Evolutionary conservation across 2,113 vertebrate genomes (phyloP).

Genomic region (Delphinus delphis): DNA sequence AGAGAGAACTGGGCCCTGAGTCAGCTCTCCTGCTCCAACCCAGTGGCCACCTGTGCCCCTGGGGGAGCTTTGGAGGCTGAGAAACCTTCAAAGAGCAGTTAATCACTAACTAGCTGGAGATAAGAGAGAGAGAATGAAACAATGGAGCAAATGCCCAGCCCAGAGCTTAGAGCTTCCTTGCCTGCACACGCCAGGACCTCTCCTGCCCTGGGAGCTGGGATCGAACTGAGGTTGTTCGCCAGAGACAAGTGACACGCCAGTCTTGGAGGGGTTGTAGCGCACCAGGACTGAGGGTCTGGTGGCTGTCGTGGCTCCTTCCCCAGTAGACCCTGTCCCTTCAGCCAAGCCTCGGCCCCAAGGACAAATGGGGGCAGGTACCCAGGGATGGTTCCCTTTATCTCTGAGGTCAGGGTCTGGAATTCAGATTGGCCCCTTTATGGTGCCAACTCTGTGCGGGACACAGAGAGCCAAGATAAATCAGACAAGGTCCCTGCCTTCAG

Average conservation of each 20-base stretch:
- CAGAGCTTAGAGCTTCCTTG: conserved; percentile 47
- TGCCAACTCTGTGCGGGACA: neutral
- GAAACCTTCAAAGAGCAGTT: conserved; percentile 72
- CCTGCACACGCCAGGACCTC: conserved; percentile 41
- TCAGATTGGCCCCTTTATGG: neutral
- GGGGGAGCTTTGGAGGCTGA: conserved; percentile 64
- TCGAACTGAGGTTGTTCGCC: neutral
- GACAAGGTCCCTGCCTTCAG: neutral
- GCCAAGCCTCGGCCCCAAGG: neutral
- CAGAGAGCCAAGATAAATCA: neutral
- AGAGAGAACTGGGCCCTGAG: conserved; percentile 13
- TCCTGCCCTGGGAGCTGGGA: neutral
- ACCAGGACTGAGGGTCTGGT: neutral
- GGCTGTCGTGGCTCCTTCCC: neutral
- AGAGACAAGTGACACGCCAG: neutral
- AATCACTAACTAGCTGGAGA: conserved; percentile 78
- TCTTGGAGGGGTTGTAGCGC: neutral
- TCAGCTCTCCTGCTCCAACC: conserved; percentile 45
- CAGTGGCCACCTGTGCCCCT: conserved; percentile 64
- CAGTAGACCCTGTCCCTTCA: neutral
- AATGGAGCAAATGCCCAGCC: conserved; percentile 70
- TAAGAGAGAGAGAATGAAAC: conserved; percentile 69
- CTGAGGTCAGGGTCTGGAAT: neutral
- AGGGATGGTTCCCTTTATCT: neutral
- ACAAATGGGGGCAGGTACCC: neutral